Base-by-base conservation (phyloP, 2,797 vertebrate species). In the Valencia hispanica region DNA sequence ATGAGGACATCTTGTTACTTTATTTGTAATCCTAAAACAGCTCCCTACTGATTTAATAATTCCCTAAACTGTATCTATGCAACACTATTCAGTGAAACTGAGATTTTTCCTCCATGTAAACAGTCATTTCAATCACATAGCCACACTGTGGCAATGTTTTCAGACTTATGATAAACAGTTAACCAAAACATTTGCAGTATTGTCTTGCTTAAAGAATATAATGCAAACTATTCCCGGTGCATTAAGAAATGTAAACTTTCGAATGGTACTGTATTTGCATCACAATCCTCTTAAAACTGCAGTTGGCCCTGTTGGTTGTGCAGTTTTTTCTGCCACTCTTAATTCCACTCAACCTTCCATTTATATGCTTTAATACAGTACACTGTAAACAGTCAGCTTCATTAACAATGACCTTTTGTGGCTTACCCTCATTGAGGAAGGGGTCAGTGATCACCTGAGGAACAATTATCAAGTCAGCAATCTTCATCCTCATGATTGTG, bases 1-100 rank as follows among this genome's bases (percentile, higher is more conserved):
- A 79, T 72, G 75, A 87, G 82, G 78, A 73, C 66, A 69, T 79
- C 68, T 48, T 85, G 79, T 77, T 76, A 82, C 78, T 68, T 85
- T 74, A 79, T 78, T 86, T 86, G 45, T 76, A 82, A 84, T 83
- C 72, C 71, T 22, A 7, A 51, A 74, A 84, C 79, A 74, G 47
- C 71, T 76, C 43, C 48, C 45, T 51, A 32, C 72, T 83, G 65
- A 79, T 68, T 76, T 39, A 14, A 32, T 41, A 66, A 78, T 74
- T 80, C 34, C 27, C 48, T 69, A 17, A 77, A 68, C n/a, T 30
- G 39, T 15, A 73, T 12, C 68, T 14, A 57, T 57, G 9, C 65
- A 48, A 61, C 4, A 55, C 68, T 41, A 61, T 65, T 69, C 5
- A 32, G 39, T 18, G 50, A 57, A 59, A 70, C 3, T 4, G 4